Percentiles rank a stretch among this genome's conserved stretches.
Evolutionary conservation across 1,140 invertebrate genomes (phyloP).

Genomic region (Zaprionus inermis): DNA sequence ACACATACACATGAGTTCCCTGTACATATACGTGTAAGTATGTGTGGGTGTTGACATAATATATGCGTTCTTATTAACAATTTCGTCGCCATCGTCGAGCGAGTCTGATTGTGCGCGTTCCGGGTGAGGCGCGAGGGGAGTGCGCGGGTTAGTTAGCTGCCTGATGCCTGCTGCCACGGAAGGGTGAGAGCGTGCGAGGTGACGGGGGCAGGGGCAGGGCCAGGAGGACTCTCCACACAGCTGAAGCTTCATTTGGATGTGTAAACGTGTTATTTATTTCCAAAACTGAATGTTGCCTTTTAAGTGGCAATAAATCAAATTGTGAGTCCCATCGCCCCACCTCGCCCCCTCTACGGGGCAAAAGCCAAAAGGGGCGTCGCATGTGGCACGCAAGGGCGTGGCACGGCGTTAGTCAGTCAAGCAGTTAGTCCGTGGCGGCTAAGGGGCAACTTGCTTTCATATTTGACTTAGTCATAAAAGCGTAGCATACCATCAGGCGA

Average conservation of each 20-base stretch:
- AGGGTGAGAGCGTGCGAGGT: not conserved
- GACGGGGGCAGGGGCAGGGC: not conserved
- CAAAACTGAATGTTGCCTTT: constrained; percentile 81
- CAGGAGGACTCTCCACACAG: constrained; percentile 49
- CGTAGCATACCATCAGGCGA: constrained; percentile 34
- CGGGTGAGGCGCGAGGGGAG: not conserved
- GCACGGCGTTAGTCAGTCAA: constrained; percentile 33
- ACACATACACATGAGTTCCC: constrained; percentile 18
- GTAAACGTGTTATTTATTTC: constrained; percentile 82
- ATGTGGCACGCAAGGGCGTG: constrained; percentile 19
- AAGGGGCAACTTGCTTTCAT: constrained; percentile 70
- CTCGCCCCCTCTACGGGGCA: not conserved
- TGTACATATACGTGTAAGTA: not conserved
- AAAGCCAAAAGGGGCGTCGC: constrained; percentile 24
- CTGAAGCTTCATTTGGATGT: constrained; percentile 78
- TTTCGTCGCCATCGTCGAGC: constrained; percentile 66
- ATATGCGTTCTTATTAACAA: constrained; percentile 82
- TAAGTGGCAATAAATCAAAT: constrained; percentile 82
- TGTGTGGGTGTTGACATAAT: constrained; percentile 64
- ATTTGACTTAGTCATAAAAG: constrained; percentile 81
- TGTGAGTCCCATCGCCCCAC: constrained; percentile 40
- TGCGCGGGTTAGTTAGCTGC: constrained; percentile 3
- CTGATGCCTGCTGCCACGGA: not conserved
- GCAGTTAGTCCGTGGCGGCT: constrained; percentile 33
- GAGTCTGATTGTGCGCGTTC: constrained; percentile 18